These are phyloP conservation scores for Arctia plantaginis DNA, from an alignment of 2,888 invertebrate species.

Conservation along the genomic window DNA sequence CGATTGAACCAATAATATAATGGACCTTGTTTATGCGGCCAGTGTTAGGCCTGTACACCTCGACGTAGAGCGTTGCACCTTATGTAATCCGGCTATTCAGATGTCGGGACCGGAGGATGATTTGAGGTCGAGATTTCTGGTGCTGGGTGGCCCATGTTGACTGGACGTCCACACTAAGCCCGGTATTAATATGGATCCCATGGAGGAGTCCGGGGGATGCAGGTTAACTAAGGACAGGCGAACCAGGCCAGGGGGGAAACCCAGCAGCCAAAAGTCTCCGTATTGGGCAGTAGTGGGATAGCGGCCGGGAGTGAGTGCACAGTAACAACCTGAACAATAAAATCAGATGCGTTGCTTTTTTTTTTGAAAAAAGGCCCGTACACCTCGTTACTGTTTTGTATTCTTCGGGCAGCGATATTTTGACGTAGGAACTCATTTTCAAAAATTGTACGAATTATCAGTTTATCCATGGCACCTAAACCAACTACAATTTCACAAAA, in stretches of 20 bases:
- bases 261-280: slow-evolving; percentile 99
- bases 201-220: slow-evolving; percentile 91
- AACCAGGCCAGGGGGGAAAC: slow-evolving; percentile 99
- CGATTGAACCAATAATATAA: too few species aligned
- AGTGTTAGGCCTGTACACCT: too few species aligned
- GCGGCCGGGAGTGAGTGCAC: slow-evolving; percentile 98
- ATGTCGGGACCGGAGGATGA: slow-evolving; percentile 96
- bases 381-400: too few species aligned
- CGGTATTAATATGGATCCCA: slow-evolving; percentile 97
- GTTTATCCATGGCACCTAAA: too few species aligned
- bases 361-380: too few species aligned
- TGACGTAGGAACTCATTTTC: too few species aligned
- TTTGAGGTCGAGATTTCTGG: slow-evolving; percentile 70
- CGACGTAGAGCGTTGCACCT: too few species aligned
- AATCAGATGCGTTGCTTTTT: too few species aligned
- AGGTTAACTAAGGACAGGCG: slow-evolving; percentile 98
- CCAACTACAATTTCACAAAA: too few species aligned
- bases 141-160: slow-evolving; percentile 87
- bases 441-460: too few species aligned
- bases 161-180: slow-evolving; percentile 98
- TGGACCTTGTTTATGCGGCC: too few species aligned
- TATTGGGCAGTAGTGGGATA: slow-evolving; percentile 99
- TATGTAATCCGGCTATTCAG: slow-evolving; percentile 99
- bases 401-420: too few species aligned
- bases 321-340: slow-evolving; percentile 92